Evolutionary conservation across 1,140 invertebrate genomes (phyloP), one percentile per base, ranked within the genome.

Genomic region (Aphelenchoides fujianensis): DNA sequence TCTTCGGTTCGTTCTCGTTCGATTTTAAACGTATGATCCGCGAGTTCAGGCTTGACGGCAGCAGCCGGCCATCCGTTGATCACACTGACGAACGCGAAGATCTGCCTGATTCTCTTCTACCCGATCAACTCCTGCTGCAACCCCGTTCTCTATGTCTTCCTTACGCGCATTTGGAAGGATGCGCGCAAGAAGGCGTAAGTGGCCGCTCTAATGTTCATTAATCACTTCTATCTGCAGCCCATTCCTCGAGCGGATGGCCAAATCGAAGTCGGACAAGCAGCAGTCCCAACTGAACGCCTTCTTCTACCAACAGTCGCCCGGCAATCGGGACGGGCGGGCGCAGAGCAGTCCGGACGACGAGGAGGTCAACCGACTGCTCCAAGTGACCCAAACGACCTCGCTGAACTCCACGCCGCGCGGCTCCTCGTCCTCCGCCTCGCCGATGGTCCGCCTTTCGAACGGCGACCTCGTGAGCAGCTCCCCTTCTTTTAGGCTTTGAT

Each of bases 61-160:
- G 84, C 89, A 19, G 87, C 90, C 1, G 92, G 92, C 0, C 88
- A 88, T 72, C 91, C 92, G 0, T 85, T 95, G 41, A 92, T 94
- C 23, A 89, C 91, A 79, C 90, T 94, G 0, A 91, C 91, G 19
- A 85, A 92, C 78, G 91, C 92, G 0, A 95, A 95, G 85, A 91
- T 94, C 54, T 85, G 95, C 2, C 86, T 94, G 5, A 92, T 95
- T 0, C 92, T 94, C 79, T 93, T 95, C 81, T 94, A 94, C 83
- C 93, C 93, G 0, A 84, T 95, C 16, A 95, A 95, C 85, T 91
- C 92, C 0, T 93, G 92, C 81, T 91, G 91, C 28, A 94, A 95
- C 87, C 93, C 93, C 19, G 94, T 93, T 85, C 85, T 95, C 0
- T 95, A 95, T 84, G 93, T 92, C 2, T 91, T 95, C 70, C 85